Percentiles rank a stretch among this genome's conserved stretches.
phyloP scores from a whole-genome alignment of 1,140 invertebrate genomes.

The Lepidurus arcticus region DNA sequence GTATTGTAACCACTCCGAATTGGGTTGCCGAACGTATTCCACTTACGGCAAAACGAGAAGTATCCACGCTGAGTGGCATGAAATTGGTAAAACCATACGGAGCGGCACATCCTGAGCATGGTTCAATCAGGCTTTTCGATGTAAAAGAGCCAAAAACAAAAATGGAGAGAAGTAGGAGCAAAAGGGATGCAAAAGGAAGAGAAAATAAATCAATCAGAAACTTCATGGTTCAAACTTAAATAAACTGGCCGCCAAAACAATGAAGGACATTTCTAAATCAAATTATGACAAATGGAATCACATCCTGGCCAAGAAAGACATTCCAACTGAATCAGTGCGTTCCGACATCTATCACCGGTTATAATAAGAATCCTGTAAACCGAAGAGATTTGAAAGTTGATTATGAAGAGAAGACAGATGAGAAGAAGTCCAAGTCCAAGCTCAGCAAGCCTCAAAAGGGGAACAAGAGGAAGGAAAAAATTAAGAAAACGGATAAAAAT shows the following conservation, averaged over 20 bases:
- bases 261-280: neutral
- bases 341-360: slow-evolving; percentile 14
- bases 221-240: neutral
- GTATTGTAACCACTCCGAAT: neutral
- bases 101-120: slow-evolving; percentile 76
- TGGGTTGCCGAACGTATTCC: slow-evolving; percentile 32
- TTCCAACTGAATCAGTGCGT: slow-evolving; percentile 26
- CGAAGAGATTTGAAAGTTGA: slow-evolving; percentile 16
- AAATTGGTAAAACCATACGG: slow-evolving; percentile 92
- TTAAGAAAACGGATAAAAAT: slow-evolving; percentile 12
- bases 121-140: slow-evolving; percentile 59
- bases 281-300: slow-evolving; percentile 4
- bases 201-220: slow-evolving; percentile 27
- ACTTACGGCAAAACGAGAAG: slow-evolving; percentile 63
- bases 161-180: neutral
- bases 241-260: neutral
- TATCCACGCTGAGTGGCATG: slow-evolving; percentile 78
- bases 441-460: slow-evolving; percentile 22
- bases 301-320: neutral
- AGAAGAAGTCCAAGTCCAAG: neutral
- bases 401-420: neutral
- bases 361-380: neutral
- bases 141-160: slow-evolving; percentile 24
- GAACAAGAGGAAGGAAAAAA: slow-evolving; percentile 18
- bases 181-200: slow-evolving; percentile 19